A percentile compares a stretch with the other conserved stretches of the same genome.
phyloP scores from a whole-genome alignment of 2,113 vertebrate genomes.

The Psittacus erithacus region DNA sequence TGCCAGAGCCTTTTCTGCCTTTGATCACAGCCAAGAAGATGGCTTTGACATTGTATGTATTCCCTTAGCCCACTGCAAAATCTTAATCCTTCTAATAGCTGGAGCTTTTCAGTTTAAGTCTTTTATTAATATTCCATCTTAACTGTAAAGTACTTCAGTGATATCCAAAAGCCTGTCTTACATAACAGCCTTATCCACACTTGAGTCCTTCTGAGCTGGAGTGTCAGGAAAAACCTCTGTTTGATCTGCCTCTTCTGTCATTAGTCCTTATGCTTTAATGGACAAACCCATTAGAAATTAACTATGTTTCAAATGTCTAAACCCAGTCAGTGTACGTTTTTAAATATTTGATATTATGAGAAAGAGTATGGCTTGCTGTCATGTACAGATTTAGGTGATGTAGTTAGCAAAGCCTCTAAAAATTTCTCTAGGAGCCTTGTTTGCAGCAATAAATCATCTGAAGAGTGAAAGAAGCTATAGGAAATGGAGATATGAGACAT shows the following conservation, averaged over 20 bases:
- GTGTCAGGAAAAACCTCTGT: conserved; percentile 12
- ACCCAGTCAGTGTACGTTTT: background rate
- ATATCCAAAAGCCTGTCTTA: conserved; percentile 56
- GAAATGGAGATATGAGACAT: background rate
- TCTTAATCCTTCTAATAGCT: conserved; percentile 70
- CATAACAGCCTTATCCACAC: conserved; percentile 60
- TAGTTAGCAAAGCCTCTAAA: background rate
- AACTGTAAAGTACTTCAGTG: conserved; percentile 60
- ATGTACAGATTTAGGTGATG: background rate
- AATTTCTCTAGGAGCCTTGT: background rate
- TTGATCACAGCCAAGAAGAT: conserved; percentile 34
- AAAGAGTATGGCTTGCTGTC: background rate
- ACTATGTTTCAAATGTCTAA: background rate
- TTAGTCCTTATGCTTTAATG: background rate
- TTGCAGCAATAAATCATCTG: conserved; percentile 5
- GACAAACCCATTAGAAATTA: conserved; percentile 13
- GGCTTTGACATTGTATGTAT: conserved; percentile 14
- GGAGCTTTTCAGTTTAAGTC: conserved; percentile 47
- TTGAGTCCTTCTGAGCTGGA: conserved; percentile 44
- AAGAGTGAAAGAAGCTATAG: background rate
- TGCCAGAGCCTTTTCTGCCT: conserved; percentile 6
- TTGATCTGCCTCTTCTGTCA: conserved; percentile 31
- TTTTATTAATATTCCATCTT: conserved; percentile 70
- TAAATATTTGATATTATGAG: conserved; percentile 25
- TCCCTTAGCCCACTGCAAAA: background rate